A percentile compares a stretch with the other conserved stretches of the same genome.
These are phyloP conservation scores for Leptinotarsa lineolata DNA, from an alignment of 1,140 invertebrate species.

Conservation along the genomic window DNA sequence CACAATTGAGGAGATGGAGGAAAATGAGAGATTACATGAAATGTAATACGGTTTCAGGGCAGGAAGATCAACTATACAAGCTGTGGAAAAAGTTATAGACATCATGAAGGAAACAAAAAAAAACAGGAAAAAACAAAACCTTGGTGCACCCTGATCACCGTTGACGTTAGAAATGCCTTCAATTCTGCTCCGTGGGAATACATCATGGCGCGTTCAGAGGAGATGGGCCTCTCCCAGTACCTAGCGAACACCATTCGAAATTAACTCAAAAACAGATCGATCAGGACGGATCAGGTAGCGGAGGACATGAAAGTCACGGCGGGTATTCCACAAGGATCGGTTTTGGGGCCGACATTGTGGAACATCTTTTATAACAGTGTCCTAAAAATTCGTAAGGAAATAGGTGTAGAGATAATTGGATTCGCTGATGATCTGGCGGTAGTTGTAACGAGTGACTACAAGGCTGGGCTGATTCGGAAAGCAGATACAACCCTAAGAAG, in stretches of 20 bases:
- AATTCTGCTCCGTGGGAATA: slow-evolving; percentile 20
- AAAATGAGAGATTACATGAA: too few species aligned
- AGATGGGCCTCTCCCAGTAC: background rate
- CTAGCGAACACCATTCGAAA: background rate
- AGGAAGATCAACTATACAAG: too few species aligned
- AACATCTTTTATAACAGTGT: background rate
- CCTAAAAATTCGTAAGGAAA: background rate
- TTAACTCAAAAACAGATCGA: background rate
- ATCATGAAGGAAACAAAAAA: too few species aligned
- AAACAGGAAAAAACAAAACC: background rate
- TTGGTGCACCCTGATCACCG: slow-evolving; percentile 17
- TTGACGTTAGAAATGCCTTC: slow-evolving; percentile 29
- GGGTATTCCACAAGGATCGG: background rate
- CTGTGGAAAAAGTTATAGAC: too few species aligned
- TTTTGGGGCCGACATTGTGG: background rate
- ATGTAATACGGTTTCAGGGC: too few species aligned
- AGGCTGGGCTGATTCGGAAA: background rate
- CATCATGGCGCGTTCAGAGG: background rate
- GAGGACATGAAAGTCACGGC: background rate
- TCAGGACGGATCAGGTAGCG: too few species aligned
- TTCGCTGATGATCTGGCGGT: background rate
- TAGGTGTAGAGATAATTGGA: background rate
- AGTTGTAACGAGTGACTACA: background rate
- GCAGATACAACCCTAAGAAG: background rate
- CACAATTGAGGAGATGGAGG: too few species aligned